These are phyloP conservation scores for Drosophila recens DNA, from an alignment of 2,888 invertebrate species.

Conservation along the genomic window DNA sequence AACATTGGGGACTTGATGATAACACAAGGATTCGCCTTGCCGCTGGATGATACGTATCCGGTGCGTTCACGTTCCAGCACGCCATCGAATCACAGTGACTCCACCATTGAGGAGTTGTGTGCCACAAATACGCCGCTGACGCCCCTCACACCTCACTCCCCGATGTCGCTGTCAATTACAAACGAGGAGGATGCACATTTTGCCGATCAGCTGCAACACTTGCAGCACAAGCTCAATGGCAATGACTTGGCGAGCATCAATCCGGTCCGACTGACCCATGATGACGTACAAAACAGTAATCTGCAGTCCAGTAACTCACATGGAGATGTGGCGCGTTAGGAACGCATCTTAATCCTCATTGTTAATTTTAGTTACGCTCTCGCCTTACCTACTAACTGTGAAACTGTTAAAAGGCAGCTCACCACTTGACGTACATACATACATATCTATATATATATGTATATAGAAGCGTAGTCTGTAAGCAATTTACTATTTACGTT, in stretches of 20 bases:
- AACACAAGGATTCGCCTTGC: conserved; percentile 82
- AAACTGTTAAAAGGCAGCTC: conserved; percentile 35
- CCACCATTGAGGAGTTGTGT: conserved; percentile 70
- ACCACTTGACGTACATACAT: conserved; percentile 62
- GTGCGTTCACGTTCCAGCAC: conserved; percentile 71
- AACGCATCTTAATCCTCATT: conserved; percentile 9
- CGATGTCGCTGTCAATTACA: conserved; percentile 60
- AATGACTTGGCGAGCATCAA: conserved; percentile 50
- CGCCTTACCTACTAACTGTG: conserved; percentile 30
- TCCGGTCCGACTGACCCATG: conserved; percentile 58
- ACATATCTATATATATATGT: conserved; percentile 11
- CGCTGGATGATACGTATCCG: conserved; percentile 73
- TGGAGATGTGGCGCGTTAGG: conserved; percentile 35
- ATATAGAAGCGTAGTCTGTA: conserved; percentile 51
- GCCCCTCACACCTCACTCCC: conserved; percentile 63
- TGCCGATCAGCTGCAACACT: conserved; percentile 71
- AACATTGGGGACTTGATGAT: conserved; percentile 83
- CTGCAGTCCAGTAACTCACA: conserved; percentile 31
- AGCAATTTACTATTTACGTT: conserved; percentile 50
- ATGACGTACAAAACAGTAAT: conserved; percentile 70
- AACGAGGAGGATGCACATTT: conserved; percentile 74
- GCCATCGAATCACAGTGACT: conserved; percentile 68
- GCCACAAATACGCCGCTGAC: conserved; percentile 54
- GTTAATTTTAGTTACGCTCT: conserved; percentile 41
- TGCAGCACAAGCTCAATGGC: conserved; percentile 75